Evolutionary conservation across 2,888 invertebrate species (phyloP).

Genomic region (Xestoiulus laeticollis): DNA sequence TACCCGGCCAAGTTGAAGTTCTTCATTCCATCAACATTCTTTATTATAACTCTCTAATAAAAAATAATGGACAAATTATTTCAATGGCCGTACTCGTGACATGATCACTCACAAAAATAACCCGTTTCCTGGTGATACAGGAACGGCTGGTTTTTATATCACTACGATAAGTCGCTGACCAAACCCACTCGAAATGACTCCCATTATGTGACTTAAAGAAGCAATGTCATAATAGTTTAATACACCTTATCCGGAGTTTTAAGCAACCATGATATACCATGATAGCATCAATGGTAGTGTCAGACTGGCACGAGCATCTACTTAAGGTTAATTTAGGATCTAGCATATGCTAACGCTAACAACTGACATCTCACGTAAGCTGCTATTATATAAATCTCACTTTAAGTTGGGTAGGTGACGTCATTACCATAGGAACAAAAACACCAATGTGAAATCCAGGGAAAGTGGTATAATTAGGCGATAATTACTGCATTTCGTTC

Average conservation of each 20-base stretch:
- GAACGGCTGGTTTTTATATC: slow-evolving; percentile 21
- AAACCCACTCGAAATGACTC: neutral
- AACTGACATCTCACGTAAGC: neutral
- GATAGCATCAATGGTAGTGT: neutral
- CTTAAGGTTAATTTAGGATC: neutral
- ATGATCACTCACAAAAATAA: slow-evolving; percentile 1
- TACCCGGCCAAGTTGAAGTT: neutral
- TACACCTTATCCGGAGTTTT: neutral
- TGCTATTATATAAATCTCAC: neutral
- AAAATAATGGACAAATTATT: neutral
- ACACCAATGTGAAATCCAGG: neutral
- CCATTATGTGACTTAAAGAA: neutral
- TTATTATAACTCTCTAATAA: neutral
- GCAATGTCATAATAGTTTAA: neutral
- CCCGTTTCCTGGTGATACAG: slow-evolving; percentile 21
- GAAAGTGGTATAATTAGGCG: slow-evolving; percentile 10
- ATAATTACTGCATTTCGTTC: neutral
- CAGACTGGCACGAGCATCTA: neutral
- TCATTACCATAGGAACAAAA: neutral
- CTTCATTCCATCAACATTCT: neutral
- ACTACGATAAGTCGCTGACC: neutral
- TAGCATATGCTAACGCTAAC: neutral
- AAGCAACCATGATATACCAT: neutral
- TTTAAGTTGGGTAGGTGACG: neutral
- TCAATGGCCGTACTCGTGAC: neutral